Evolutionary conservation across 2,113 vertebrate genomes (phyloP), one percentile per base, ranked within the genome.

Genomic region (Xiphophorus couchianus): DNA sequence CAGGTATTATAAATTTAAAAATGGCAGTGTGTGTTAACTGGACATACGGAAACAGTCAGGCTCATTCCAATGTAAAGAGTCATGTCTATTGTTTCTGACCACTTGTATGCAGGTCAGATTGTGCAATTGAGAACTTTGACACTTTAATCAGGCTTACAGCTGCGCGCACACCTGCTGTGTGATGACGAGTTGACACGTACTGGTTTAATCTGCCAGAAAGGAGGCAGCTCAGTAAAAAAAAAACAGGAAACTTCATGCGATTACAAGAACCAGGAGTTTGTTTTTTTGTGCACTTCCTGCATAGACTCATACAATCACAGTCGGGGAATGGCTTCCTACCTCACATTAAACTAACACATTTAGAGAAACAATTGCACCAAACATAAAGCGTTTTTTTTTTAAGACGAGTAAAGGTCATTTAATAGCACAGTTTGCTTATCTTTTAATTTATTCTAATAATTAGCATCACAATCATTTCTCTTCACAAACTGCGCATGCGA

Each of bases 401-500:
- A 58, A 58, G 22, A n/a, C 2, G 7, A 58, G 25, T 25, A 58
- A 58, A 3, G 22, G 51, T 58, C 10, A 37, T 37, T 37, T 58
- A 10, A 58, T n/a, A 10, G 25, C 51, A 58, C 0, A n/a, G 51
- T 58, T n/a, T 25, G 9, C 19, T 25, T 3, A 58, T 10, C 2
- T 58, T 28, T n/a, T 10, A 58, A 25, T 58, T 25, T 58, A 3
- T n/a, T 25, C 25, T 58, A 25, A 58, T 7, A 54, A 54, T 25
- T 54, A n/a, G 51, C 51, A 58, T n/a, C 25, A 58, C 22, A 58
- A 11, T 58, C 22, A 58, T 58, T 58, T 58, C 51, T 58, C 3
- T n/a, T 58, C 6, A 11, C 37, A 11, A 15, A 63, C 0, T 69
- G 70, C 85, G 85, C 87, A 68, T 79, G 89, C 78, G 89, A 72